Conservation (phyloP, 1,140 invertebrate genomes). For the Drosophila orena region DNA sequence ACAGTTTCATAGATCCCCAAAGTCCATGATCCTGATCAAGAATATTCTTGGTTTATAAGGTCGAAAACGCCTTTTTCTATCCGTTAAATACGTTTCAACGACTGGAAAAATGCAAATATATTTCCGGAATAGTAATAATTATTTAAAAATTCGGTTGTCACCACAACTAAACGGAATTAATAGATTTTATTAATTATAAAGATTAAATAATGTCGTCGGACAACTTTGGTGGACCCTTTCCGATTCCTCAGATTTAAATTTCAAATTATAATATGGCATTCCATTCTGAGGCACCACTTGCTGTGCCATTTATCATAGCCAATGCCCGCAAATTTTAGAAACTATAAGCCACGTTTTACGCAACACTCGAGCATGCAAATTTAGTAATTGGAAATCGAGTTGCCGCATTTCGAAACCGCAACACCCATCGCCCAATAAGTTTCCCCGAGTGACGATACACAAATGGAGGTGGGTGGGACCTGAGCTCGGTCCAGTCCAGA, state of each 20-base stretch:
- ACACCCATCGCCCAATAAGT: slow-evolving; percentile 71
- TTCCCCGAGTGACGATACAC: slow-evolving; percentile 45
- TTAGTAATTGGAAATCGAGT: slow-evolving; percentile 77
- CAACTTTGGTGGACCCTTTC: neutral
- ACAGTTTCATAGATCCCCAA: no score
- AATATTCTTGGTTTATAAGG: no score
- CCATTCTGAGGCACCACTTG: slow-evolving; percentile 23
- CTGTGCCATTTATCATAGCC: slow-evolving; percentile 61
- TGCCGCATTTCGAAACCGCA: slow-evolving; percentile 63
- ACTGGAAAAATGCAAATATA: no score
- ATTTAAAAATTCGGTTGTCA: no score
- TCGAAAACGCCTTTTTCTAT: no score
- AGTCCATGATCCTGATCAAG: no score
- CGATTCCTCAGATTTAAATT: slow-evolving; percentile 14
- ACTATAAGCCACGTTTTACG: slow-evolving; percentile 52
- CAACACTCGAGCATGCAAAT: slow-evolving; percentile 71
- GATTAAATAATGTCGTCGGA: no score
- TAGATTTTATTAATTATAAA: no score
- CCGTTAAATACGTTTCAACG: no score
- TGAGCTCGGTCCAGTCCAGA: slow-evolving; percentile 40
- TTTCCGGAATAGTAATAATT: no score
- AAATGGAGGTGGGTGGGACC: slow-evolving; percentile 19
- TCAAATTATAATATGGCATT: slow-evolving; percentile 10
- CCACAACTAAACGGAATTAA: no score
- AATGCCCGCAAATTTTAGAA: slow-evolving; percentile 39